Base-by-base conservation (phyloP, 2,888 invertebrate species). In the Alviniconcha strummeri region DNA sequence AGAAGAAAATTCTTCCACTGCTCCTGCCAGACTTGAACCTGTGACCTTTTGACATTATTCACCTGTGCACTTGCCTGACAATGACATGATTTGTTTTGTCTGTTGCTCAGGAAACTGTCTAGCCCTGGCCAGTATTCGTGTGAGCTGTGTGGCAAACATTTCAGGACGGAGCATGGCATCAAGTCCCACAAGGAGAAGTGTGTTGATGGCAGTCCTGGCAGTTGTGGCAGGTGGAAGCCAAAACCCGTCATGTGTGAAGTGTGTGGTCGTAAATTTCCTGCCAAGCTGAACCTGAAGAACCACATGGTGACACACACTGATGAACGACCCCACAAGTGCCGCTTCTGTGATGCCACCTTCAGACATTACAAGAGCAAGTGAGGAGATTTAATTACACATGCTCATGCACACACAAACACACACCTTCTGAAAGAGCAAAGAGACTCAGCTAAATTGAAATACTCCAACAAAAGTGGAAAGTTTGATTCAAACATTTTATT, bases 301-400 rank as follows among this genome's bases (percentile, higher is more conserved):
- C 81, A 81, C 64, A 81, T 81, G 81, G 81, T 81, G 36, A 81
- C 81, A 56, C 81, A 81, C 64, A 81, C 81, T 3, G 75, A 75
- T 60, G 81, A 81, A 36, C 75, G 81, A 11, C 81, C 81, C 17
- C 72, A 72, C 74, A 81, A 81, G 75, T 81, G 81, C 52, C 75
- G 81, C 57, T 75, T 74, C 64, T 81, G 81, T 54, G 75, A 81
- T 17, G 81, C 81, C 64, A 81, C 81, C 15, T 81, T 81, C 75
- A 52, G 81, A 36, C 75, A 81, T 67, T 75, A 81, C 75, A 81
- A 81, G 64, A 72, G 72, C 60, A 81, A 72, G 81, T 75, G 64
- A 78, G 78, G 9, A 36, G 36, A 36, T 36, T 36, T 36, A 36
- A 64, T 64, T 1, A 64, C 15, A 64, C 64, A 64, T 64, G 15